Evolutionary conservation across 1,140 invertebrate species (phyloP).

Genomic region (Steinernema khuongi): DNA sequence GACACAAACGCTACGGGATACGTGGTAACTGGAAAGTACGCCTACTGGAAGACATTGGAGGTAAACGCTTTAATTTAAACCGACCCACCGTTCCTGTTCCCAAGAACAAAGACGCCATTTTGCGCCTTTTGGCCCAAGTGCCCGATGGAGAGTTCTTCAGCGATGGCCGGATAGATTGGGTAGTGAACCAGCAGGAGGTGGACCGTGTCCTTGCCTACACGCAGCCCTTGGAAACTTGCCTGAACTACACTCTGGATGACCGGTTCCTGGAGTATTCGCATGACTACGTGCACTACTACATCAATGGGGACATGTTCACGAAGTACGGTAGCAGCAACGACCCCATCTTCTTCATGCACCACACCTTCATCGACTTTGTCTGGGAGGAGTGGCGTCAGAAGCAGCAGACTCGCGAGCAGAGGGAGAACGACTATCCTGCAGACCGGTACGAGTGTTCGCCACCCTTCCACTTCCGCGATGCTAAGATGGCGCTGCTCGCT

Average conservation of each 20-base stretch:
- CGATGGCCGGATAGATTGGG: conserved; percentile 46
- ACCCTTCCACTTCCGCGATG: conserved; percentile 43
- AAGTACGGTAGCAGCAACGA: conserved; percentile 51
- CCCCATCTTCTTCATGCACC: conserved; percentile 54
- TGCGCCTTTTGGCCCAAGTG: conserved; percentile 24
- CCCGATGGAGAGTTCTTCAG: conserved; percentile 34
- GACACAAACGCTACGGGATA: conserved; percentile 23
- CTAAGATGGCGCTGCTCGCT: conserved; percentile 36
- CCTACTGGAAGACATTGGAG: neutral
- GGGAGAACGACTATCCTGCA: conserved; percentile 42
- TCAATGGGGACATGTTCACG: conserved; percentile 33
- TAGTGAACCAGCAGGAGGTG: conserved; percentile 23
- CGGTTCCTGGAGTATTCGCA: conserved; percentile 40
- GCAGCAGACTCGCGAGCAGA: conserved; percentile 33
- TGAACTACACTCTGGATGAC: conserved; percentile 46
- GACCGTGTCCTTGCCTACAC: conserved; percentile 29
- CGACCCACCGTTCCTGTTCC: neutral
- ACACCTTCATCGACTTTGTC: conserved; percentile 59
- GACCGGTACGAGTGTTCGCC: conserved; percentile 36
- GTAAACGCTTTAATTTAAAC: neutral
- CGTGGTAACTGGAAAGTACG: conserved; percentile 25
- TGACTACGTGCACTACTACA: conserved; percentile 36
- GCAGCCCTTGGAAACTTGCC: conserved; percentile 37
- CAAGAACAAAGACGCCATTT: conserved; percentile 22
- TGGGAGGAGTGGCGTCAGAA: conserved; percentile 43